phyloP scores from a whole-genome alignment of 2,113 vertebrate genomes.

The Fulmarus glacialis region DNA sequence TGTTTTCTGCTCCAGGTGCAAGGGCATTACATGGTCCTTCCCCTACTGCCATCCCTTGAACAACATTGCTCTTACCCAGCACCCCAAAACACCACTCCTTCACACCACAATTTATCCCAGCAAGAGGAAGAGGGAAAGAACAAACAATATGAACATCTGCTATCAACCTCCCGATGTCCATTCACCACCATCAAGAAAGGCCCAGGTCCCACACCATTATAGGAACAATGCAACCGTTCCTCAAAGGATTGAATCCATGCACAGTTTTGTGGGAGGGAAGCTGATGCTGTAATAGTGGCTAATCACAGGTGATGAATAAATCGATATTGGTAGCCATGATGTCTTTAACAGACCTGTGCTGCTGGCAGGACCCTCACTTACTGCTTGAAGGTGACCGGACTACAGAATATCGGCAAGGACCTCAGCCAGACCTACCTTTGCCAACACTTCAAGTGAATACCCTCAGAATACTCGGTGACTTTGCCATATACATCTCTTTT shows the following conservation, averaged over 20 bases:
- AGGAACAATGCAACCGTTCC: rapidly evolving
- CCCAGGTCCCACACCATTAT: rapidly evolving
- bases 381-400: neutral
- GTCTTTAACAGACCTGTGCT: neutral
- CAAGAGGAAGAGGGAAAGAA: neutral
- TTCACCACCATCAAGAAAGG: neutral
- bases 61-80: neutral
- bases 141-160: rapidly evolving
- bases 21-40: too few relatives aligned
- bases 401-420: neutral
- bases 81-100: neutral
- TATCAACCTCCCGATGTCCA: rapidly evolving
- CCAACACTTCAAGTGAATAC: neutral
- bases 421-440: neutral
- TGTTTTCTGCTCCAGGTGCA: neutral
- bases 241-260: neutral
- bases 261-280: neutral
- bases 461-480: neutral
- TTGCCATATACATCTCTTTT: neutral
- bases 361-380: neutral
- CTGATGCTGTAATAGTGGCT: too few relatives aligned
- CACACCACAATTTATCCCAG: neutral
- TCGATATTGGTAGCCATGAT: neutral
- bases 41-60: too few relatives aligned
- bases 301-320: neutral